Evolutionary conservation across 2,888 invertebrate species (phyloP), one percentile per base, ranked within the genome.

Genomic region (Clepsis dumicolana): DNA sequence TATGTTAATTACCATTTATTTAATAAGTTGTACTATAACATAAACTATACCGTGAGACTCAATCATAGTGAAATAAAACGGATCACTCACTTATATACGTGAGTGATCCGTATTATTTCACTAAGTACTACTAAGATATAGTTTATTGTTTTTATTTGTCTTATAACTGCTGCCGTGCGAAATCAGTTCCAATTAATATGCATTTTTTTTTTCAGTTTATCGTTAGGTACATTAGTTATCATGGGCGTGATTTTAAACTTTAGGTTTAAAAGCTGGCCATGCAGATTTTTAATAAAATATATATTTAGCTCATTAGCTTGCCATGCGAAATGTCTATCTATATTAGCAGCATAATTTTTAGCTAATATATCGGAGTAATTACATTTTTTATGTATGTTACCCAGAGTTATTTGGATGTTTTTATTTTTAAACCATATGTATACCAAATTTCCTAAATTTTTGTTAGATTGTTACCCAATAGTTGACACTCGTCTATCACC

Each of bases 271-370:
- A 24, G 60, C 65, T 44, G 32, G 65, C 65, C 60, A 61, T 65
- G 65, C 65, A 25, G 8, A 53, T 44, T 21, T 65, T 44, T 8
- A 3, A 16, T 12, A 10, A 2, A 5, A 25, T 41, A 8, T 21
- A 32, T 35, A 21, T 18, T 7, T 44, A 16, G 1, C 5, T 56
- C 16, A n/a, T n/a, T n/a, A 18, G 65, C 60, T 60, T 65, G 65
- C 65, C 60, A 44, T 41, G 65, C 65, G 65, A 65, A 60, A 54
- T 61, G 2, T 53, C 1, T 16, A 14, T 18, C 32, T 5, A 41
- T 41, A n/a, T 44, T 44, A 18, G 18, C 18, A 16, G 8, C 2
- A 10, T 18, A 2, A 16, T 18, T 44, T 44, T 8, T 4, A 44
- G 18, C 8, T 10, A 5, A 16, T 44, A 16, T 44, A 1, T 44